Percentiles rank a stretch among this genome's conserved stretches.
These are phyloP conservation scores for Euphydryas editha DNA, from an alignment of 2,888 invertebrate species.

Conservation along the genomic window DNA sequence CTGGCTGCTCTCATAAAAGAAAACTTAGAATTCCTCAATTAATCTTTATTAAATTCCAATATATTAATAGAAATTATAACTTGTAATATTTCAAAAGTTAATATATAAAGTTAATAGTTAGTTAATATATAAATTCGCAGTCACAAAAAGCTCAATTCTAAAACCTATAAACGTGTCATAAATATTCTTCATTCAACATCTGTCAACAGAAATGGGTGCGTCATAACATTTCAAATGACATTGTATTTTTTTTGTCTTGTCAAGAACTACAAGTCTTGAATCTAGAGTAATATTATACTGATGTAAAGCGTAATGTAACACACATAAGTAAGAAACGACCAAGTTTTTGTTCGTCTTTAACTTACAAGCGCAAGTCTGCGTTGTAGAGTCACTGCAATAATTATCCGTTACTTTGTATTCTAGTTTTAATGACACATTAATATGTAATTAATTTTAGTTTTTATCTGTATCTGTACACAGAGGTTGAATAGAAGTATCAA, in stretches of 20 bases:
- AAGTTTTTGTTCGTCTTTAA: slow-evolving; percentile 1
- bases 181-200: neutral
- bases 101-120: no score
- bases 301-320: neutral
- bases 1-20: no score
- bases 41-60: no score
- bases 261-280: neutral
- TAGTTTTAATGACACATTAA: slow-evolving; percentile 6
- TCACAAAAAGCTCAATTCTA: no score
- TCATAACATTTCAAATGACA: slow-evolving; percentile 1
- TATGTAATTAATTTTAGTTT: slow-evolving; percentile 10
- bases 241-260: neutral
- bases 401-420: slow-evolving; percentile 7
- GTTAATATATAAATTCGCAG: no score
- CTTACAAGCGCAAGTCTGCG: slow-evolving; percentile 3
- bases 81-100: no score
- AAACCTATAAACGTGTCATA: neutral
- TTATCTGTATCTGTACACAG: neutral
- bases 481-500: neutral
- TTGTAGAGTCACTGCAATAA: neutral
- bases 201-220: neutral
- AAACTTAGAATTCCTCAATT: no score
- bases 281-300: slow-evolving; percentile 11
- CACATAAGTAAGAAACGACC: slow-evolving; percentile 8
- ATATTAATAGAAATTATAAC: no score